These are phyloP conservation scores for Botia almorhae DNA, from an alignment of 2,797 vertebrate genomes.

Conservation along the genomic window DNA sequence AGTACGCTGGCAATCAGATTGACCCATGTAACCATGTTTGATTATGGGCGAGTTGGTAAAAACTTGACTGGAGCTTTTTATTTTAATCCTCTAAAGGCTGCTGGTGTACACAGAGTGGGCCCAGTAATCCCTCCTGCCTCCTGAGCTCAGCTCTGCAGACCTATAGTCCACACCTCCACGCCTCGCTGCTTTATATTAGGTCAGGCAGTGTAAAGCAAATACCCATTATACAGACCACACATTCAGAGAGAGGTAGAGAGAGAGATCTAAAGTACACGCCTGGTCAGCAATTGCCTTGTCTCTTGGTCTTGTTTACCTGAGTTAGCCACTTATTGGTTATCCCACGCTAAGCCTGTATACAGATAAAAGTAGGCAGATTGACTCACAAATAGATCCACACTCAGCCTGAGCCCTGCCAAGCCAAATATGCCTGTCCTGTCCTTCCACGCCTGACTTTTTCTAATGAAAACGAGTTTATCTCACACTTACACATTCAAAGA, in stretches of 20 bases:
- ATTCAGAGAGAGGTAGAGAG: constrained; percentile 9
- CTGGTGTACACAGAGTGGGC: constrained; percentile 56
- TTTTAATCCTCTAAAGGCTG: constrained; percentile 54
- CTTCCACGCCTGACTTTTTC: neutral
- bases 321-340: constrained; percentile 27
- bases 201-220: constrained; percentile 73
- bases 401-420: constrained; percentile 20
- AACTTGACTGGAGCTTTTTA: constrained; percentile 46
- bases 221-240: constrained; percentile 68
- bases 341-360: constrained; percentile 12
- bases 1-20: constrained; percentile 25
- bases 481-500: neutral
- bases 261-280: constrained; percentile 11
- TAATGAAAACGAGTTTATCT: neutral
- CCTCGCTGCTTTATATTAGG: constrained; percentile 75
- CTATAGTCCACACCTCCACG: constrained; percentile 68
- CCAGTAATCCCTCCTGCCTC: constrained; percentile 65
- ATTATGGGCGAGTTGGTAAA: constrained; percentile 46
- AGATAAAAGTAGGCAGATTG: constrained; percentile 28
- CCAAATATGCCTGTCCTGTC: neutral
- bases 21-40: constrained; percentile 39
- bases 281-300: constrained; percentile 32
- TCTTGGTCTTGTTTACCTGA: constrained; percentile 39
- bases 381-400: constrained; percentile 24
- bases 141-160: constrained; percentile 64